phyloP scores from a whole-genome alignment of 1,140 invertebrate genomes.

The Oncopeltus fasciatus region DNA sequence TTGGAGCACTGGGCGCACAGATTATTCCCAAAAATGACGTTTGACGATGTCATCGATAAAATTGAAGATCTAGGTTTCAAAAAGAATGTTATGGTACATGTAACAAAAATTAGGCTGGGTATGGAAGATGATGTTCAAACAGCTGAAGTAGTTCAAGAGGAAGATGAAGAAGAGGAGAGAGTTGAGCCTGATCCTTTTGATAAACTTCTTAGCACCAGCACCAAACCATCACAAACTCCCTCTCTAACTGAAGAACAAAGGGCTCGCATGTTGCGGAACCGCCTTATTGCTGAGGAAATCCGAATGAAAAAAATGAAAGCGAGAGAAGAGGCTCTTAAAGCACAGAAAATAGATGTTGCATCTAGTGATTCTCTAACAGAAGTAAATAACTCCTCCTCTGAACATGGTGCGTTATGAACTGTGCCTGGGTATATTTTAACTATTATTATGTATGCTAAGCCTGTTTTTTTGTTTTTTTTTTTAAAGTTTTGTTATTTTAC shows the following conservation, averaged over 20 bases:
- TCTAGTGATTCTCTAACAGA: too few relatives aligned
- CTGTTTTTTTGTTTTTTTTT: too few relatives aligned
- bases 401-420: too few relatives aligned
- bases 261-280: not conserved
- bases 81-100: constrained; percentile 40
- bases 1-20: constrained; percentile 85
- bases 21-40: constrained; percentile 71
- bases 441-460: too few relatives aligned
- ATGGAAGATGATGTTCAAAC: constrained; percentile 25
- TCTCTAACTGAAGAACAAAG: constrained; percentile 1
- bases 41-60: constrained; percentile 69
- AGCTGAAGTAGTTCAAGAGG: constrained; percentile 15
- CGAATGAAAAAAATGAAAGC: constrained; percentile 4
- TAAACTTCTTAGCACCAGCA: constrained; percentile 31
- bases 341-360: too few relatives aligned
- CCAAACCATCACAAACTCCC: not conserved
- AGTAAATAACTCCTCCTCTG: too few relatives aligned
- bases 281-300: not conserved
- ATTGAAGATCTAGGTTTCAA: constrained; percentile 67
- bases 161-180: constrained; percentile 25
- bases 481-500: too few relatives aligned
- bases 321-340: not conserved
- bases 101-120: constrained; percentile 24
- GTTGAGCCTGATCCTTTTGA: constrained; percentile 34
- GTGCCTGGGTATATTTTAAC: too few relatives aligned